These are phyloP conservation scores for Sialis fuliginosa DNA, from an alignment of 2,888 invertebrate genomes.

Conservation along the genomic window DNA sequence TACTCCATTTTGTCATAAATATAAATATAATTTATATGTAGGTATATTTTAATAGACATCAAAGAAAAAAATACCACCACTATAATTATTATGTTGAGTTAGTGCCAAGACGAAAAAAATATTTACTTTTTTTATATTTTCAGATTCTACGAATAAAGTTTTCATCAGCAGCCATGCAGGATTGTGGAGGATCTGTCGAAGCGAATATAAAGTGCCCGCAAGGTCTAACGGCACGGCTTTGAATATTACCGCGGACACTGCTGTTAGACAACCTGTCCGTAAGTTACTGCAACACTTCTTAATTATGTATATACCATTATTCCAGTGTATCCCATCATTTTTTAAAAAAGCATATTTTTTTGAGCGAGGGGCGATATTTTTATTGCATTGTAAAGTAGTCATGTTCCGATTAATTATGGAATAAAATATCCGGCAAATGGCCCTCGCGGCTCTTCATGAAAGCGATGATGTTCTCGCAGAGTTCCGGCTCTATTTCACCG, in stretches of 20 bases:
- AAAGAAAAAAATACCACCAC: neutral
- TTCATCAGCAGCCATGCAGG: constrained; percentile 52
- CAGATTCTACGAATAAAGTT: constrained; percentile 38
- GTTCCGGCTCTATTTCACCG: neutral
- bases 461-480: neutral
- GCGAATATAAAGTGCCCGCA: constrained; percentile 20
- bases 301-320: too few species aligned
- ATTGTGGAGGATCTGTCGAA: constrained; percentile 45
- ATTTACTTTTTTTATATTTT: constrained; percentile 8
- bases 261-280: constrained; percentile 3
- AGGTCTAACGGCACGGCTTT: constrained; percentile 10
- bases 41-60: too few species aligned
- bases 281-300: neutral
- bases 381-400: too few species aligned
- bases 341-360: too few species aligned
- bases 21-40: too few species aligned
- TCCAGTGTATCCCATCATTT: too few species aligned
- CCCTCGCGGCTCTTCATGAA: neutral
- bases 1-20: too few species aligned
- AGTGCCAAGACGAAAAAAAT: too few species aligned
- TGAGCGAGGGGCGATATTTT: too few species aligned
- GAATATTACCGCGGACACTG: constrained; percentile 11
- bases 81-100: neutral
- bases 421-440: neutral
- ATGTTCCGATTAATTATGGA: too few species aligned